phyloP scores from a whole-genome alignment of 1,140 invertebrate genomes.

The Bombus terrestris region DNA sequence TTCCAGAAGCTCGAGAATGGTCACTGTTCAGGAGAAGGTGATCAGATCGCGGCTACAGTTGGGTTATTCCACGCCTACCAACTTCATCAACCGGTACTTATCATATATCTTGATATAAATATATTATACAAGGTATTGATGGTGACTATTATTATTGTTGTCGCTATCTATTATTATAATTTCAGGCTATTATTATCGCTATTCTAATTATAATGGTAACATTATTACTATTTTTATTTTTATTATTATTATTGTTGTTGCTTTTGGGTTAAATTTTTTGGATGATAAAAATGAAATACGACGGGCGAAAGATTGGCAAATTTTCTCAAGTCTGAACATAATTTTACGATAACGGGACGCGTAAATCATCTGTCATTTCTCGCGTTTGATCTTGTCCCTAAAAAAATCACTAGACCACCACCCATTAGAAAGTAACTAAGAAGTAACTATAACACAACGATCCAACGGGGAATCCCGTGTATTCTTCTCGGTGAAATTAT shows the following conservation, averaged over 20 bases:
- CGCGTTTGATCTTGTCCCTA: too few relatives aligned
- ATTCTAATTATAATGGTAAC: too few relatives aligned
- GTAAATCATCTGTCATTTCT: not conserved
- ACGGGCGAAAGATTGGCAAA: too few relatives aligned
- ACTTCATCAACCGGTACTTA: slow-evolving; percentile 81
- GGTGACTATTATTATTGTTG: not conserved
- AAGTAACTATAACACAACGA: not conserved
- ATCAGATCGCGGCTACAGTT: slow-evolving; percentile 80
- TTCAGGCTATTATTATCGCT: too few relatives aligned
- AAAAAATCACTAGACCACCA: not conserved
- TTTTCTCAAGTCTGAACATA: too few relatives aligned
- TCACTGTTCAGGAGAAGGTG: slow-evolving; percentile 81
- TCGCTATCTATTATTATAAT: not conserved
- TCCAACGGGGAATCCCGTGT: too few relatives aligned
- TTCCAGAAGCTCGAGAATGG: slow-evolving; percentile 76
- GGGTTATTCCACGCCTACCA: slow-evolving; percentile 81
- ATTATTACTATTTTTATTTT: not conserved
- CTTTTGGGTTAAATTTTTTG: too few relatives aligned
- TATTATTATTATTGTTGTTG: not conserved
- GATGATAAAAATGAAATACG: too few relatives aligned
- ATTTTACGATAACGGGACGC: too few relatives aligned
- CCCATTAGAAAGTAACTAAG: not conserved
- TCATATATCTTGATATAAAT: slow-evolving; percentile 19
- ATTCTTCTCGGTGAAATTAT: not conserved
- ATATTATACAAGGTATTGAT: not conserved